Conservation (phyloP, 2,797 vertebrate species). For the Catostomus latipinnis region DNA sequence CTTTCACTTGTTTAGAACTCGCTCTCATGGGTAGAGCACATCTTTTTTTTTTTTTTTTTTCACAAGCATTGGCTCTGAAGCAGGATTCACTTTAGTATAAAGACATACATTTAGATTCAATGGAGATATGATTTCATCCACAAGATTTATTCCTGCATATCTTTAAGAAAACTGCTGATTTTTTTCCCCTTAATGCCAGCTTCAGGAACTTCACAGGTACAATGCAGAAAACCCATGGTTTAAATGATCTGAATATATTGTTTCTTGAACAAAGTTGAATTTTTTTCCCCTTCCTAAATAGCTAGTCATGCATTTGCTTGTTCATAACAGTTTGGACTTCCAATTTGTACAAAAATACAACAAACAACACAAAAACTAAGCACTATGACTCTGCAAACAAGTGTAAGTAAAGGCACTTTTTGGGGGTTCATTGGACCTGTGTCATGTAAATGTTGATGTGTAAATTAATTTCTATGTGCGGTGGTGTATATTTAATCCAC, state of each 20-base stretch:
- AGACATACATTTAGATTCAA: constrained; percentile 61
- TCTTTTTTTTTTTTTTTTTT: constrained; percentile 32
- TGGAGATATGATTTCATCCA: constrained; percentile 68
- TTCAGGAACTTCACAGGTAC: constrained; percentile 59
- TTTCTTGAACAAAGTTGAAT: constrained; percentile 54
- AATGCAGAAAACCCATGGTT: constrained; percentile 60
- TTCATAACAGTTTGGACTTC: constrained; percentile 58
- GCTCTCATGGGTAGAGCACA: constrained; percentile 41
- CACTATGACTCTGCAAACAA: constrained; percentile 51
- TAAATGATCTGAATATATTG: constrained; percentile 59
- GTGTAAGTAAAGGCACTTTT: constrained; percentile 60
- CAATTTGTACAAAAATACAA: constrained; percentile 54
- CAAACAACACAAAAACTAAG: background rate
- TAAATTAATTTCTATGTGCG: constrained; percentile 72
- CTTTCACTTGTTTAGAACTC: constrained; percentile 38
- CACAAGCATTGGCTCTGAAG: constrained; percentile 47
- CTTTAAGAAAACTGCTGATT: constrained; percentile 48
- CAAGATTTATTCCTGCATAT: constrained; percentile 71
- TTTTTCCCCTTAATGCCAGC: constrained; percentile 37
- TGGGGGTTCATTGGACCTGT: constrained; percentile 52
- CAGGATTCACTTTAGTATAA: constrained; percentile 58
- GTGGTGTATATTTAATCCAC: constrained; percentile 73
- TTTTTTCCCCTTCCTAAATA: constrained; percentile 59
- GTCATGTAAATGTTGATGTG: constrained; percentile 62
- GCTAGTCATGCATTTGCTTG: constrained; percentile 54